phyloP scores from a whole-genome alignment of 2,888 invertebrate genomes.

The Lepidocyrtinus sp. region DNA sequence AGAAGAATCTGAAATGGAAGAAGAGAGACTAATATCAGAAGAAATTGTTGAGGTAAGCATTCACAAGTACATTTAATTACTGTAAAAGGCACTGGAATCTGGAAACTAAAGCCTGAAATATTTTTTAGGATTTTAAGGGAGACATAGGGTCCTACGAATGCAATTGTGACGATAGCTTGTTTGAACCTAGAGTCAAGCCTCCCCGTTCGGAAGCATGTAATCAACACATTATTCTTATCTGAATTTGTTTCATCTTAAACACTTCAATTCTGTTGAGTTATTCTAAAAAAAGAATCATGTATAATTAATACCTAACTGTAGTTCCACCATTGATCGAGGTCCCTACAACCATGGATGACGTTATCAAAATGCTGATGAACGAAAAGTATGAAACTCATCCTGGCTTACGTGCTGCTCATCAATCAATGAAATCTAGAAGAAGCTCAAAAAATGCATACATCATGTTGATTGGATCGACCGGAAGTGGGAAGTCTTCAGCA shows the following conservation, averaged over 20 bases:
- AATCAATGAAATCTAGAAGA: slow-evolving; percentile 30
- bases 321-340: slow-evolving; percentile 40
- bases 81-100: too few species aligned
- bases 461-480: slow-evolving; percentile 43
- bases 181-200: background rate
- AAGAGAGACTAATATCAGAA: background rate
- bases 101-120: background rate
- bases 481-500: slow-evolving; percentile 57
- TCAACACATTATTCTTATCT: background rate
- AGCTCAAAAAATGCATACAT: slow-evolving; percentile 61
- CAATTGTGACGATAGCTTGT: slow-evolving; percentile 13
- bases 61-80: background rate
- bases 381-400: slow-evolving; percentile 20
- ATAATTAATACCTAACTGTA: background rate
- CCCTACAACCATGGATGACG: slow-evolving; percentile 21
- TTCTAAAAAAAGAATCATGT: background rate
- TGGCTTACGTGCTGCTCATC: slow-evolving; percentile 39
- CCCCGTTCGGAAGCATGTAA: slow-evolving; percentile 4
- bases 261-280: background rate
- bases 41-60: slow-evolving; percentile 3
- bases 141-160: slow-evolving; percentile 18
- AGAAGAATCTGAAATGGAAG: slow-evolving; percentile 17
- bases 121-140: slow-evolving; percentile 20
- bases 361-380: background rate
- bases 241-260: background rate